Percentiles rank a stretch among this genome's conserved stretches.
Evolutionary conservation across 2,797 vertebrate species (phyloP).

Genomic region (Pangasius djambal): DNA sequence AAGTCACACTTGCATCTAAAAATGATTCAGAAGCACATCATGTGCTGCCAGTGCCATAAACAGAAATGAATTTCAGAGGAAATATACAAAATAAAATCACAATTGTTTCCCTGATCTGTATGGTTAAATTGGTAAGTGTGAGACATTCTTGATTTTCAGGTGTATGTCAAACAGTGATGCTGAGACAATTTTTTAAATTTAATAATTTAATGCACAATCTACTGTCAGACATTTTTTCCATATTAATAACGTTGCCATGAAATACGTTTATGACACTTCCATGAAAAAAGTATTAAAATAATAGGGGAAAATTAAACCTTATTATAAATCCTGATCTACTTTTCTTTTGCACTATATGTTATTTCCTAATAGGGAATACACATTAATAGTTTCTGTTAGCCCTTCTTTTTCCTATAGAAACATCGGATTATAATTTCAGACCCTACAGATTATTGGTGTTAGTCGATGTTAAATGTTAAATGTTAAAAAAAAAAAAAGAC

Average conservation of each 20-base stretch:
- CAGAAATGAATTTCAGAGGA: not conserved
- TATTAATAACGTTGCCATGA: not conserved
- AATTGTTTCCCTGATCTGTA: not conserved
- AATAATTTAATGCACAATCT: not conserved
- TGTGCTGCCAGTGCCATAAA: not conserved
- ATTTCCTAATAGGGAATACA: not conserved
- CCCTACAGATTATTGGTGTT: not conserved
- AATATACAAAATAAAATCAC: not conserved
- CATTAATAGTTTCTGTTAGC: not conserved
- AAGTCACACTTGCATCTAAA: not conserved
- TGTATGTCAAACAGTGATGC: not conserved
- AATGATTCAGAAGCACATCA: not conserved
- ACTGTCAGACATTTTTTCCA: not conserved
- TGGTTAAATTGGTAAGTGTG: not conserved
- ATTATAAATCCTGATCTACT: not conserved
- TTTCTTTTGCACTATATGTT: not conserved
- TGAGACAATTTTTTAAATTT: too few relatives aligned
- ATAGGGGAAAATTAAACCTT: not conserved
- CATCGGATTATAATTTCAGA: not conserved
- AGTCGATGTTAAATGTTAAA: not conserved
- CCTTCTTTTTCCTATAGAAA: not conserved
- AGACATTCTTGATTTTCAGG: not conserved
- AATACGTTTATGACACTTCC: not conserved
- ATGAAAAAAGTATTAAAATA: not conserved
- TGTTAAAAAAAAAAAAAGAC: not conserved